Conservation (phyloP, 2,888 invertebrate genomes). For the Resseliella maxima region DNA sequence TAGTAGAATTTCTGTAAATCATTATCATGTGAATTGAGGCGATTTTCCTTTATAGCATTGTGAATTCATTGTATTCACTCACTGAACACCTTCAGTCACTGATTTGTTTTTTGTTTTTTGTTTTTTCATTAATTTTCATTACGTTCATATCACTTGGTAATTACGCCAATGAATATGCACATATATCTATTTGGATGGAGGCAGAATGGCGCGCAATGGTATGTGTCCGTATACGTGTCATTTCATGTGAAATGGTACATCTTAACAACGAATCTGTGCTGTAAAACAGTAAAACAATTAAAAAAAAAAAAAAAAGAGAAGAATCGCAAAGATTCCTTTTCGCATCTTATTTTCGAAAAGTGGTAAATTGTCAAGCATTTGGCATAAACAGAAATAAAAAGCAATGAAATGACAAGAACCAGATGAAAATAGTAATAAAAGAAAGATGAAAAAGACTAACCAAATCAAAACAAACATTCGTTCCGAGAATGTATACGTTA, state of each 20-base stretch:
- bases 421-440: too few species aligned
- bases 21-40: conserved; percentile 48
- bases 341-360: not conserved
- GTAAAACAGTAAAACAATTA: not conserved
- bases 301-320: too few species aligned
- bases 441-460: too few species aligned
- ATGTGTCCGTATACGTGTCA: conserved; percentile 11
- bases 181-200: not conserved
- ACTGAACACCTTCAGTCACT: not conserved
- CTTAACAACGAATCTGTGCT: not conserved
- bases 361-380: conserved; percentile 1
- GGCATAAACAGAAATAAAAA: not conserved
- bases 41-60: not conserved
- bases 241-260: conserved; percentile 39
- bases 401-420: too few species aligned
- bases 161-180: not conserved
- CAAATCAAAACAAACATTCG: not conserved
- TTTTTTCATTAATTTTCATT: not conserved
- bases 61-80: conserved; percentile 30
- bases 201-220: not conserved
- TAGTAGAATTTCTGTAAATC: not conserved
- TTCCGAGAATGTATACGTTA: not conserved
- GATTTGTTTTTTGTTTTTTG: not conserved
- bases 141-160: conserved; percentile 8
- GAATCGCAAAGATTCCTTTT: not conserved